A percentile compares a stretch with the other conserved stretches of the same genome.
Evolutionary conservation across 2,797 vertebrate species (phyloP).

Genomic region (Crossoptilon crossoptilon): DNA sequence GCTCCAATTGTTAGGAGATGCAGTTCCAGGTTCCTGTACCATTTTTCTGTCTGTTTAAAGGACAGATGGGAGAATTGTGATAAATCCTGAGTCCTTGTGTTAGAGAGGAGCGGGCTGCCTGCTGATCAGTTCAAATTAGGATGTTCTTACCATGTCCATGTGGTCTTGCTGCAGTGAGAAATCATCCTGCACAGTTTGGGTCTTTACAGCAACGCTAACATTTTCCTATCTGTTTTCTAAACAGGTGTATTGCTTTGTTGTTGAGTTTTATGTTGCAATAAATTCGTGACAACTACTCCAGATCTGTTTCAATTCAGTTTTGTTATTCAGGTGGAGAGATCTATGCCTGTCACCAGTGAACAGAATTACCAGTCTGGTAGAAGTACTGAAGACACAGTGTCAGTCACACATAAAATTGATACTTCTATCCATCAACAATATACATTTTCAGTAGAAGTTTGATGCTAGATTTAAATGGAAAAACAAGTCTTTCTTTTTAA

Average conservation of each 20-base stretch:
- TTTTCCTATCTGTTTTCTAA: constrained; percentile 3
- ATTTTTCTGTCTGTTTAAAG: constrained; percentile 48
- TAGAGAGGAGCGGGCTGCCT: constrained; percentile 19
- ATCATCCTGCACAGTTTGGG: neutral
- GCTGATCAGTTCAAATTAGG: constrained; percentile 20
- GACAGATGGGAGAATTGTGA: neutral
- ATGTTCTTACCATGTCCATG: constrained; percentile 14
- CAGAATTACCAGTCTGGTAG: neutral
- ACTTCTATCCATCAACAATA: neutral
- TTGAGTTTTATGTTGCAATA: constrained; percentile 10
- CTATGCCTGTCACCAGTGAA: neutral
- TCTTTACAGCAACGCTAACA: neutral
- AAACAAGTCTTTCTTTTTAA: neutral
- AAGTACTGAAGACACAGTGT: neutral
- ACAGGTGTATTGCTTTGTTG: neutral
- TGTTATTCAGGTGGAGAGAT: neutral
- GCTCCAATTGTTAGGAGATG: constrained; percentile 36
- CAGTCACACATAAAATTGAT: neutral
- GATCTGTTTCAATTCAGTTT: neutral
- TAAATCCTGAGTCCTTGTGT: constrained; percentile 2
- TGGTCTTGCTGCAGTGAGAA: constrained; percentile 13
- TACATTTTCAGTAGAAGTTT: neutral
- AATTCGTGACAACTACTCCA: constrained; percentile 3
- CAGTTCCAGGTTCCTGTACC: constrained; percentile 23
- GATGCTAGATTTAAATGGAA: neutral